Conservation (phyloP, 2,888 invertebrate genomes). For the Xestia rhomboidea region DNA sequence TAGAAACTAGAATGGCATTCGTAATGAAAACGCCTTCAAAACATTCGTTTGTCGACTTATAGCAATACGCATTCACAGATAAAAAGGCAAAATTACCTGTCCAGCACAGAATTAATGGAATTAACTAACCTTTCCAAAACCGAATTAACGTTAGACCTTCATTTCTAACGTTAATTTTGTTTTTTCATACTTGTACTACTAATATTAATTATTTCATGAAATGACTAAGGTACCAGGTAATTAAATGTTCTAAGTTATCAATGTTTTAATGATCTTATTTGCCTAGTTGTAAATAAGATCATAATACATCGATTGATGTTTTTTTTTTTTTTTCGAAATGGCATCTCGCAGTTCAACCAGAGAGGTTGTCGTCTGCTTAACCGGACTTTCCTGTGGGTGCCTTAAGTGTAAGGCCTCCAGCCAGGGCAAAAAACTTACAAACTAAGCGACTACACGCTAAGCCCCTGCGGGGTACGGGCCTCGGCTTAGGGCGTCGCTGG, state of each 20-base stretch:
- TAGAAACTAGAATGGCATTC: conserved; percentile 16
- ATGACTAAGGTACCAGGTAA: background rate
- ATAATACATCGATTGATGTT: background rate
- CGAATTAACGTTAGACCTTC: background rate
- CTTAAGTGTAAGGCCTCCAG: too few species aligned
- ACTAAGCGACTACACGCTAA: too few species aligned
- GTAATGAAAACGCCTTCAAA: conserved; percentile 21
- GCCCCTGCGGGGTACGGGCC: too few species aligned
- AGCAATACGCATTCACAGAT: conserved; percentile 11
- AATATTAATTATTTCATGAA: background rate
- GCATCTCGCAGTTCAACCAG: too few species aligned
- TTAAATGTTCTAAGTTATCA: background rate
- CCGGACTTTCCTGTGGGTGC: too few species aligned
- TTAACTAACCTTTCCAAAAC: conserved; percentile 8
- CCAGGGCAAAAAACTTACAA: too few species aligned
- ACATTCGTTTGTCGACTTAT: conserved; percentile 10
- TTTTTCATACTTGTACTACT: background rate
- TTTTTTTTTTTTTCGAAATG: too few species aligned
- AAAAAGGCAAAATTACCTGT: conserved; percentile 47
- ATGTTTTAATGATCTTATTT: background rate
- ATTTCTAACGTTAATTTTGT: background rate
- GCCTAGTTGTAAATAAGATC: background rate
- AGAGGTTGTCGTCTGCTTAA: too few species aligned
- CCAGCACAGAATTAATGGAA: conserved; percentile 24
- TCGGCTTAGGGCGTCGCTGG: too few species aligned